A percentile compares a stretch with the other conserved stretches of the same genome.
Conservation (phyloP, 92 coral and sea anemone genomes). For the Phenganax marumi region DNA sequence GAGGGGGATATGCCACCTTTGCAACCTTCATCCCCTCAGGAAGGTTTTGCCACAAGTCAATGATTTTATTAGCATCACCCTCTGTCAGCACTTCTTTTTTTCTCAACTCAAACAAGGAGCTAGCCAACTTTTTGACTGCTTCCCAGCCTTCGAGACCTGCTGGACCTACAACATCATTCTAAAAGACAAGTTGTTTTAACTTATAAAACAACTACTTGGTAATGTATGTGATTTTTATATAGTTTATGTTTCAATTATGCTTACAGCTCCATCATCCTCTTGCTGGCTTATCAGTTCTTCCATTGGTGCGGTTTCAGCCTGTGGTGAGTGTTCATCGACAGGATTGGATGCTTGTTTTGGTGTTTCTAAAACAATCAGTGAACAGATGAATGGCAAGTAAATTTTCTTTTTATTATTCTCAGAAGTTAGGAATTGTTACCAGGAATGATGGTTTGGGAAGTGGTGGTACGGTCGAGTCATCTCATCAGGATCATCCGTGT, state of each 20-base stretch:
- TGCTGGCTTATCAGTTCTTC: too few relatives aligned
- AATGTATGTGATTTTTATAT: not conserved
- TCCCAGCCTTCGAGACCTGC: conserved; percentile 19
- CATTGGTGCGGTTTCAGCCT: not conserved
- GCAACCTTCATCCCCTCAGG: too few relatives aligned
- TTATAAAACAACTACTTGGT: not conserved
- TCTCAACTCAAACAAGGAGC: too few relatives aligned
- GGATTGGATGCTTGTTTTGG: too few relatives aligned
- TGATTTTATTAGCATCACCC: not conserved
- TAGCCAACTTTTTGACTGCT: conserved; percentile 10
- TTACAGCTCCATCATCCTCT: not conserved
- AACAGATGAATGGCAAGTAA: not conserved
- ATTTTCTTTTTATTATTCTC: too few relatives aligned
- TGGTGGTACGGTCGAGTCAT: not conserved
- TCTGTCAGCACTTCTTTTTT: too few relatives aligned
- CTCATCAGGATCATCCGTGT: not conserved
- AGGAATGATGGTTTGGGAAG: not conserved
- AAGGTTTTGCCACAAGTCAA: too few relatives aligned
- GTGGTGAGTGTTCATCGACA: not conserved
- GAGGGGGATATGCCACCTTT: too few relatives aligned
- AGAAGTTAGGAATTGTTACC: not conserved
- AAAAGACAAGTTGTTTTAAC: not conserved
- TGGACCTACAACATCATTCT: conserved; percentile 16
- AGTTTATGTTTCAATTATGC: not conserved
- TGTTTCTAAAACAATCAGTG: not conserved